A percentile compares a stretch with the other conserved stretches of the same genome.
Conservation (phyloP, 1,140 invertebrate species). For the Grapholita molesta region DNA sequence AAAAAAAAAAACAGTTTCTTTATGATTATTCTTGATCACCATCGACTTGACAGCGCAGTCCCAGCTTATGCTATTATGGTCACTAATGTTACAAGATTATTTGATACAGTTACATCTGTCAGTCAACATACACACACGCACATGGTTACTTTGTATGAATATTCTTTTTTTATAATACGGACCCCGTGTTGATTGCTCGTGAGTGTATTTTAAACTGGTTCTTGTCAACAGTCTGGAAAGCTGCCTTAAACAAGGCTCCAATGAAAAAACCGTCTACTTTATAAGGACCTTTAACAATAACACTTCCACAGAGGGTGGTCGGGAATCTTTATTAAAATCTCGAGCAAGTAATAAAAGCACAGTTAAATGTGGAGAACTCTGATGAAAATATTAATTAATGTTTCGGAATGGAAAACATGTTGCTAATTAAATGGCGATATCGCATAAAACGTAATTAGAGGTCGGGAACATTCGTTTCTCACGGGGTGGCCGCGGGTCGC, state of each 20-base stretch:
- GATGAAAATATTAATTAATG: conserved; percentile 78
- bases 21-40: too few relatives aligned
- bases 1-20: too few relatives aligned
- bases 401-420: conserved; percentile 74
- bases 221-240: neutral
- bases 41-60: too few relatives aligned
- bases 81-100: too few relatives aligned
- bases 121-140: too few relatives aligned
- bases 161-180: too few relatives aligned
- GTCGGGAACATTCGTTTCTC: conserved; percentile 70
- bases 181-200: neutral
- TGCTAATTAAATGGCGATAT: conserved; percentile 77
- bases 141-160: too few relatives aligned
- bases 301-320: conserved; percentile 65
- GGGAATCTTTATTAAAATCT: conserved; percentile 76
- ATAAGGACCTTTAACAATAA: conserved; percentile 63
- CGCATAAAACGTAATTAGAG: conserved; percentile 76
- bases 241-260: conserved; percentile 20
- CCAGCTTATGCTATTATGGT: too few relatives aligned
- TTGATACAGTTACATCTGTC: too few relatives aligned
- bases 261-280: conserved; percentile 46
- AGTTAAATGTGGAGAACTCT: conserved; percentile 73
- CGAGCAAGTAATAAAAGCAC: conserved; percentile 74
- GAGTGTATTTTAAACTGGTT: neutral
- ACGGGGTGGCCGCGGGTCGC: conserved; percentile 48